These are phyloP conservation scores for Acrobeloides nanus DNA, from an alignment of 2,888 invertebrate genomes.

Conservation along the genomic window DNA sequence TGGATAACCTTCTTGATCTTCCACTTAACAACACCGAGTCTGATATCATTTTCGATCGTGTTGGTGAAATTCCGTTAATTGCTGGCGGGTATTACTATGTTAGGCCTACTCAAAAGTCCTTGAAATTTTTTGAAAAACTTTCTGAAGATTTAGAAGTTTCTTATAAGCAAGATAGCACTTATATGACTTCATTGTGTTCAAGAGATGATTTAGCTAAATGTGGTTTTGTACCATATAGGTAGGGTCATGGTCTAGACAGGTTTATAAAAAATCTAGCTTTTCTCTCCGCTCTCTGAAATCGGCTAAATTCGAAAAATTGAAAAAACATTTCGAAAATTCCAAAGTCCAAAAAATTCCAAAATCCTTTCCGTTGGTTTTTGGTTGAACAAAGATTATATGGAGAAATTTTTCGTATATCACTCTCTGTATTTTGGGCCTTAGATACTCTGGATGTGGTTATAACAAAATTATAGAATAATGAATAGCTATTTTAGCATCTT, in stretches of 20 bases:
- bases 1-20: constrained; percentile 27
- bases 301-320: no score
- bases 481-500: constrained; percentile 29
- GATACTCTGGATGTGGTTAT: no score
- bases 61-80: constrained; percentile 34
- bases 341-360: no score
- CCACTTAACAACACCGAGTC: constrained; percentile 9
- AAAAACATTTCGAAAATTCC: constrained; percentile 3
- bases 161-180: constrained; percentile 49
- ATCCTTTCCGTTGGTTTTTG: no score
- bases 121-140: constrained; percentile 34
- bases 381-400: no score
- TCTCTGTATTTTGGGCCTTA: no score
- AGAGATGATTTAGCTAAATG: constrained; percentile 20
- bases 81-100: constrained; percentile 49
- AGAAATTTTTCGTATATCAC: no score
- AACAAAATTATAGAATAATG: background rate
- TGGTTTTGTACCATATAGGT: constrained; percentile 26
- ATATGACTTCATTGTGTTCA: constrained; percentile 46
- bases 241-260: no score
- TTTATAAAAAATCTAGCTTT: no score
- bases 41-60: constrained; percentile 38
- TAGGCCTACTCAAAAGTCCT: constrained; percentile 25
- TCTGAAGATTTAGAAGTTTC: constrained; percentile 35
- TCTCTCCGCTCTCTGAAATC: no score